phyloP scores from a whole-genome alignment of 2,888 invertebrate species.

The Sphecodes monilicornis region DNA sequence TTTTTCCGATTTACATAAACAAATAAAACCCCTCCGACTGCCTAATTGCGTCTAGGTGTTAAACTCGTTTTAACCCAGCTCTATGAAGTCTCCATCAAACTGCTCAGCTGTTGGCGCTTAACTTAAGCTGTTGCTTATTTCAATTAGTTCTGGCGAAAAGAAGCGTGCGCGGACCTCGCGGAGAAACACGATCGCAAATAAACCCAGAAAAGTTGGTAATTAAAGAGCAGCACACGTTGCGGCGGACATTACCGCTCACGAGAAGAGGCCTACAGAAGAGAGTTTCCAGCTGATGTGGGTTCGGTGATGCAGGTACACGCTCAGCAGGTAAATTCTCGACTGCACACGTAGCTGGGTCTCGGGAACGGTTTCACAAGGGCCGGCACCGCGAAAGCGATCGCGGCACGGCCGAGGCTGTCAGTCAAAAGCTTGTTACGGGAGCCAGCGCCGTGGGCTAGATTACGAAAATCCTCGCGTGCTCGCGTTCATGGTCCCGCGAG shows the following conservation, averaged over 20 bases:
- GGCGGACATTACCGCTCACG: not conserved
- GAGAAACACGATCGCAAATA: not conserved
- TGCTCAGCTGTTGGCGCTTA: not conserved
- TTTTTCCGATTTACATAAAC: conserved; percentile 5
- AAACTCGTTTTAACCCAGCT: not conserved
- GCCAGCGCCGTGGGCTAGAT: conserved; percentile 37
- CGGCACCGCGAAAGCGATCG: conserved; percentile 31
- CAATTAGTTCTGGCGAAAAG: not conserved
- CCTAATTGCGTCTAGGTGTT: not conserved
- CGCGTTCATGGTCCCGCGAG: not conserved
- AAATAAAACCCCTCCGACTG: not conserved
- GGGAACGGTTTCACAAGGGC: conserved; percentile 11
- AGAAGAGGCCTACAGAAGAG: not conserved
- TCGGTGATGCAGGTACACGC: not conserved
- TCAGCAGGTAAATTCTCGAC: conserved; percentile 7
- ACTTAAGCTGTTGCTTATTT: not conserved
- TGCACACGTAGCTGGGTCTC: not conserved
- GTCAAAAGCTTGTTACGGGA: conserved; percentile 54
- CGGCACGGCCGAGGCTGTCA: not conserved
- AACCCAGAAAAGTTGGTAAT: not conserved
- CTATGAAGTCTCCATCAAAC: conserved; percentile 6
- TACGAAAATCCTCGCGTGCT: conserved; percentile 28
- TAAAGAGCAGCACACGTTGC: not conserved
- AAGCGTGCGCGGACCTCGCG: not conserved
- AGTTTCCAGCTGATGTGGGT: not conserved